Evolutionary conservation across 2,888 invertebrate genomes (phyloP), one percentile per base, ranked within the genome.

Genomic region (Glaucopsyche alexis): DNA sequence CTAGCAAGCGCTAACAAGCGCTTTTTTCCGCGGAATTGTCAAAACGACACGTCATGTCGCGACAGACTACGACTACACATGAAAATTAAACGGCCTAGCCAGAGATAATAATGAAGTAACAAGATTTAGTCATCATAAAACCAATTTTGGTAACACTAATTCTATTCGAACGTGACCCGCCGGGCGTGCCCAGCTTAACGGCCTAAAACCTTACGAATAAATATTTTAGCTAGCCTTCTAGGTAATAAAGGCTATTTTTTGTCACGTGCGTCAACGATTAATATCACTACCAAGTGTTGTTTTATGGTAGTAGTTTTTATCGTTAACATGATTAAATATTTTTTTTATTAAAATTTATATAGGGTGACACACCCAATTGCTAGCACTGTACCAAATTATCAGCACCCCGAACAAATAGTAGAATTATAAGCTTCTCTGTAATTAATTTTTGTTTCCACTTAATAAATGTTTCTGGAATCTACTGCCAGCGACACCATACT

Each of bases 131-230:
- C 13, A 29, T 60, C 60, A 60, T 60, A 60, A 60, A 60, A 60
- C 29, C 60, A 60, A 60, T 60, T 60, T 60, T 29, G 60, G 60
- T 60, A 29, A 29, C 60, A 60, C 60, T 60, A 60, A 60, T 60
- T 60, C 29, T 6, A 29, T 13, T 7, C 11, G 60, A 13, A 60
- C 60, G 60, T 60, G 60, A 29, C 29, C 60, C 60, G 13, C 19
- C 60, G 60, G 7, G 29, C 60, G 29, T 13, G 60, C 6, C 60
- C 60, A 29, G 60, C 60, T 60, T 29, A 29, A 6, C 50, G 50
- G 49, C 14, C 49, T 49, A 49, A 49, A 14, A 29, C 29, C 29
- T 60, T 13, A 29, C 60, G 6, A 60, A 60, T 60, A 60, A 29
- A 60, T 60, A 60, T 60, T 60, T 47, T 13, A 29, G 19, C 19